Base-by-base conservation (phyloP, 2,797 vertebrate species). In the Carapus acus region DNA sequence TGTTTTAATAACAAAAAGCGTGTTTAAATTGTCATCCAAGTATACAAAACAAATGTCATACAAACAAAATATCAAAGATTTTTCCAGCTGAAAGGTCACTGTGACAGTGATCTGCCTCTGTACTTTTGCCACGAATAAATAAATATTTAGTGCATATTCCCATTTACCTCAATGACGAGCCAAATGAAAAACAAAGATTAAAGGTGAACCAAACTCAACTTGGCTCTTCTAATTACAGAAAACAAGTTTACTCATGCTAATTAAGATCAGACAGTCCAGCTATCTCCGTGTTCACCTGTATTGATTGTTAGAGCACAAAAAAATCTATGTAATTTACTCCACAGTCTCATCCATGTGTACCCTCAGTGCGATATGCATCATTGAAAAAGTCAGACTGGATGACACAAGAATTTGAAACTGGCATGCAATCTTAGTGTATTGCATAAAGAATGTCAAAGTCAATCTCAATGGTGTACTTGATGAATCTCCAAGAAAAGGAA, bases 91-190 rank as follows among this genome's bases (percentile, higher is more conserved):
- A 83, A 38, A 67, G 77, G 83, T 80, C 84, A 88, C 76, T 87
- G 71, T 65, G 82, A 75, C 82, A 84, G 77, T 86, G 85, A 74
- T 76, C 80, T 23, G 55, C 64, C 77, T 71, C 72, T 82, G 81
- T 79, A 74, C 67, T 80, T 80, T 77, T 72, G 67, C 61, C 79
- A 69, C 84, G 88, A 88, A 90, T 90, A 90, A 90, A 90, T 90
- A 90, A 90, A 90, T 89, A 89, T 73, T 85, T 88, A 88, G 85
- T 88, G 87, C 87, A 88, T 88, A 84, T 88, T 88, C 85, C 83
- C 86, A 82, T 84, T 81, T 81, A 70, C 68, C 80, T 82, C 82
- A 20, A 20, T 48, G 58, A 76, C 43, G 76, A 82, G 83, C 68
- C 69, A 77, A 86, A 88, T 79, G 83, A 83, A 87, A 87, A 88